phyloP scores from a whole-genome alignment of 2,888 invertebrate genomes.

The Malthinus seriepunctatus region DNA sequence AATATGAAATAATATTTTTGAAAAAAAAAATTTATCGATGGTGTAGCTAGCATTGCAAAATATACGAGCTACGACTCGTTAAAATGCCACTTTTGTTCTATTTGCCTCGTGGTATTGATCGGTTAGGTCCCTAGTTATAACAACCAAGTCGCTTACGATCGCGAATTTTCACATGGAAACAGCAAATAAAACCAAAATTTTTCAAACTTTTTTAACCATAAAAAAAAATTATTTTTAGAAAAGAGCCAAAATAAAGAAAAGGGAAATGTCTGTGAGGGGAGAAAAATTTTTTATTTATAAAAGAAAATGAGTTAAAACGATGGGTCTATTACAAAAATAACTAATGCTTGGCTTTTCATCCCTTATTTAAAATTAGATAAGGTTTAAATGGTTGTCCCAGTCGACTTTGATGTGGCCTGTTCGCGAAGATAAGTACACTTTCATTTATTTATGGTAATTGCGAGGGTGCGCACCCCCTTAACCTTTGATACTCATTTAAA shows the following conservation, averaged over 20 bases:
- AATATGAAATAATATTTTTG: slow-evolving; percentile 22
- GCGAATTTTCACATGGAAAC: background rate
- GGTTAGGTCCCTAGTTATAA: slow-evolving; percentile 17
- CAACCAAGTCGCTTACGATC: background rate
- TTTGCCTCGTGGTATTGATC: slow-evolving; percentile 29
- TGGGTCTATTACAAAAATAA: background rate
- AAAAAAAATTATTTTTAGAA: too few relatives aligned
- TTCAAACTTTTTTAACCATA: background rate
- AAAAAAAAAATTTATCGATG: slow-evolving; percentile 26
- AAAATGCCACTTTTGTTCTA: slow-evolving; percentile 30
- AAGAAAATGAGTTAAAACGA: background rate
- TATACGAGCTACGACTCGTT: slow-evolving; percentile 26
- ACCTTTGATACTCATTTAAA: slow-evolving; percentile 22
- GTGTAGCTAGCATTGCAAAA: slow-evolving; percentile 27
- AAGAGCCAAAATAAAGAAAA: too few relatives aligned
- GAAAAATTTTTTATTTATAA: background rate
- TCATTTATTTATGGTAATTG: slow-evolving; percentile 56
- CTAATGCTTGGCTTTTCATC: slow-evolving; percentile 7
- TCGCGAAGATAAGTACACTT: slow-evolving; percentile 49
- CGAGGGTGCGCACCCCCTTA: slow-evolving; percentile 27
- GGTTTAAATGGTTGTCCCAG: slow-evolving; percentile 30
- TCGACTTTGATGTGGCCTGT: slow-evolving; percentile 37
- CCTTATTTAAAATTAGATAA: slow-evolving; percentile 35
- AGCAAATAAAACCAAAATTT: background rate
- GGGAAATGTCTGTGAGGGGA: too few relatives aligned